Percentiles rank a stretch among this genome's conserved stretches.
These are phyloP conservation scores for Drosophila micromelanica DNA, from an alignment of 1,140 invertebrate species.

Conservation along the genomic window DNA sequence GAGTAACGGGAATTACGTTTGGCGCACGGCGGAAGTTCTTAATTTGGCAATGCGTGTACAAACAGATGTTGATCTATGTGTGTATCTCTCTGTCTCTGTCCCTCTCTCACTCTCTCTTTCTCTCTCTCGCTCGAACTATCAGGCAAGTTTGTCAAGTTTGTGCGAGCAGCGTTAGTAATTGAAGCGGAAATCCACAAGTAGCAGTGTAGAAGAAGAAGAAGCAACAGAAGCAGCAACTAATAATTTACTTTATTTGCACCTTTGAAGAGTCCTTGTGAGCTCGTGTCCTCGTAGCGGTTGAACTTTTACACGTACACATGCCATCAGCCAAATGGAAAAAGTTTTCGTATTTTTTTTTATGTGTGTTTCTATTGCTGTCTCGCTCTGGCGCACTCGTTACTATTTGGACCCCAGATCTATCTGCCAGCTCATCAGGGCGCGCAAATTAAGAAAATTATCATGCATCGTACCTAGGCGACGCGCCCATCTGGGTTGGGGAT, in stretches of 20 bases:
- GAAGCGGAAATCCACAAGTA: constrained; percentile 81
- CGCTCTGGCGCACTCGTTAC: not conserved
- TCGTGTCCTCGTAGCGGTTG: constrained; percentile 6
- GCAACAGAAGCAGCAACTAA: constrained; percentile 60
- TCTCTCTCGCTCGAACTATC: constrained; percentile 48
- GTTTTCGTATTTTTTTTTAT: constrained; percentile 49
- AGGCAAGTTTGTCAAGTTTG: constrained; percentile 79
- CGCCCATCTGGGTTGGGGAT: not conserved
- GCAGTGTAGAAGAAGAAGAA: constrained; percentile 13
- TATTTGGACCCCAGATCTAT: constrained; percentile 16
- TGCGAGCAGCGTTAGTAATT: constrained; percentile 71
- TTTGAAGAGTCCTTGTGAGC: constrained; percentile 64
- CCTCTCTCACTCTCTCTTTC: not conserved
- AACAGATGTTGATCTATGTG: constrained; percentile 1
- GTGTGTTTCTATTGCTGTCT: not conserved
- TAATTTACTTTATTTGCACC: constrained; percentile 83
- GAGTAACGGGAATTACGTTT: constrained; percentile 64
- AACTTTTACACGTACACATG: constrained; percentile 79
- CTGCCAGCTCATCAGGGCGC: constrained; percentile 68
- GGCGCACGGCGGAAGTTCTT: constrained; percentile 59
- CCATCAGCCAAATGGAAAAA: constrained; percentile 82
- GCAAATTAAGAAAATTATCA: constrained; percentile 82
- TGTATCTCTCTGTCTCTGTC: not conserved
- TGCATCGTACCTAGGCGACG: constrained; percentile 67
- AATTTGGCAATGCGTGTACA: constrained; percentile 57